phyloP scores from a whole-genome alignment of 53 echinoderm and acorn worm species.

The Temnopleurus reevesii region DNA sequence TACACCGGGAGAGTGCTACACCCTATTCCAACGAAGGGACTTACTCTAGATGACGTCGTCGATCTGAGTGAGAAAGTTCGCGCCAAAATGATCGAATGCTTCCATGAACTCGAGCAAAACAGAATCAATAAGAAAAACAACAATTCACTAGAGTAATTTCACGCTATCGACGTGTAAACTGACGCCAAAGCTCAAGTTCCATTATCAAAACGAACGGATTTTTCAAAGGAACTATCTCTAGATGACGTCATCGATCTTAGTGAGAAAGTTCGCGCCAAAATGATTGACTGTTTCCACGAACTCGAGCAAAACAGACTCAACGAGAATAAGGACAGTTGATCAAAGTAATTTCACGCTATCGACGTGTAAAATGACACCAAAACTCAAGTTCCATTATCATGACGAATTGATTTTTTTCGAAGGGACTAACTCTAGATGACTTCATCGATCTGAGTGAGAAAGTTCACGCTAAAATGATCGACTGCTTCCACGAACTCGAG shows the following conservation, averaged over 20 bases:
- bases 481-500: slow-evolving; percentile 1
- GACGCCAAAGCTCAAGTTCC: neutral
- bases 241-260: slow-evolving; percentile 76
- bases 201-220: slow-evolving; percentile 20
- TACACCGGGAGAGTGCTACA: slow-evolving; percentile 71
- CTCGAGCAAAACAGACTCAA: neutral
- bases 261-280: slow-evolving; percentile 66
- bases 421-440: slow-evolving; percentile 76
- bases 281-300: slow-evolving; percentile 66
- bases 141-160: no score
- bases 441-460: slow-evolving; percentile 69
- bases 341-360: no score
- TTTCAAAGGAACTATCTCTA: slow-evolving; percentile 68
- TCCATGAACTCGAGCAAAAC: neutral
- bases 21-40: slow-evolving; percentile 77
- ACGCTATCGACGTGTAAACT: no score
- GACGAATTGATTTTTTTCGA: slow-evolving; percentile 63
- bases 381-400: neutral
- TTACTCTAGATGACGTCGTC: slow-evolving; percentile 75
- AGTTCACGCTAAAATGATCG: slow-evolving; percentile 74
- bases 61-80: slow-evolving; percentile 72
- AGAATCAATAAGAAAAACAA: no score
- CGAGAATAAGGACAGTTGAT: no score
- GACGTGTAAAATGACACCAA: no score
- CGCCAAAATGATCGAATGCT: slow-evolving; percentile 67